A percentile compares a stretch with the other conserved stretches of the same genome.
These are phyloP conservation scores for Arizona elegans DNA, from an alignment of 2,113 vertebrate species.

Conservation along the genomic window DNA sequence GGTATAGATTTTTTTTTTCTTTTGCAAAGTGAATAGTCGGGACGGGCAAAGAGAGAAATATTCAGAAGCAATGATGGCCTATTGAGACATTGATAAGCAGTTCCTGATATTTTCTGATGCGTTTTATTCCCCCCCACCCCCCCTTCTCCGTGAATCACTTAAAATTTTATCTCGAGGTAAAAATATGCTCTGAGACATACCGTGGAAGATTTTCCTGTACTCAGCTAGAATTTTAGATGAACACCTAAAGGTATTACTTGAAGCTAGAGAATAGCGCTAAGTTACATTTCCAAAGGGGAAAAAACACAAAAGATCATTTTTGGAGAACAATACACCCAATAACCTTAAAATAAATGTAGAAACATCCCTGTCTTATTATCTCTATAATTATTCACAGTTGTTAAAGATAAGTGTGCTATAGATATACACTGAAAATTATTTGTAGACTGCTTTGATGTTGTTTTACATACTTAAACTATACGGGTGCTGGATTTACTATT, in stretches of 20 bases:
- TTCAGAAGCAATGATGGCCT: not conserved
- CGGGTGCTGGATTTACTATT: not conserved
- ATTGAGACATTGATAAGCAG: not conserved
- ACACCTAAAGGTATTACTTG: constrained; percentile 11
- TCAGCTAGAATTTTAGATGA: constrained; percentile 36
- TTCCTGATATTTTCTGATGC: not conserved
- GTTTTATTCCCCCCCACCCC: not conserved
- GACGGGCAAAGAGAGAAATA: not conserved
- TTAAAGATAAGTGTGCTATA: not conserved
- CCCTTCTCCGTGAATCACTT: constrained; percentile 5
- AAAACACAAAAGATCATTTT: constrained; percentile 44
- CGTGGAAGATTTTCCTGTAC: not conserved
- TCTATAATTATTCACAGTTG: constrained; percentile 32
- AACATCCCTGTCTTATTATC: constrained; percentile 33
- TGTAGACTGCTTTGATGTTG: not conserved
- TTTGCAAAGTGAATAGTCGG: not conserved
- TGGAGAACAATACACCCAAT: constrained; percentile 31
- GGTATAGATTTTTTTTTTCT: not conserved
- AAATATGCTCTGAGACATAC: not conserved
- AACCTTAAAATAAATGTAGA: constrained; percentile 1
- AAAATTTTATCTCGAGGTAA: constrained; percentile 18
- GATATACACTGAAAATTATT: not conserved
- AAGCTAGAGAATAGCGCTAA: not conserved
- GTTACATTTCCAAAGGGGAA: constrained; percentile 27
- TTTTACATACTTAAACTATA: not conserved